Conservation (phyloP, 2,113 vertebrate genomes). For the Brachyhypopomus occidentalis region DNA sequence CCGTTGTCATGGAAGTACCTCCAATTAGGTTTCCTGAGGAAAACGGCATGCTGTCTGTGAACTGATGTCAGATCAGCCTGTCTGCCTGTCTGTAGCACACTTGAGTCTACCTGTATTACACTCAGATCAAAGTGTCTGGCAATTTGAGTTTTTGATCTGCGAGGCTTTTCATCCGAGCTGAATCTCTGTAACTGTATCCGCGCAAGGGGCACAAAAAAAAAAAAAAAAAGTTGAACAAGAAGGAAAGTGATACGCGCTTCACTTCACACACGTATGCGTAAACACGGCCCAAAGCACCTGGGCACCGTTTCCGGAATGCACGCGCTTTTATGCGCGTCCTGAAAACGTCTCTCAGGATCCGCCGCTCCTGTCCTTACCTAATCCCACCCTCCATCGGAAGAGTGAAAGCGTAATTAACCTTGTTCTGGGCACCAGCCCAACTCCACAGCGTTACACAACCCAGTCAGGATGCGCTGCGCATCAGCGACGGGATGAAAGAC, state of each 20-base stretch:
- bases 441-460: slow-evolving; percentile 21
- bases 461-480: neutral
- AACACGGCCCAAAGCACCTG: neutral
- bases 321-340: neutral
- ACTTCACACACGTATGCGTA: neutral
- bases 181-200: neutral
- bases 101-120: neutral
- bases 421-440: slow-evolving; percentile 45
- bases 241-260: neutral
- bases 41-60: neutral
- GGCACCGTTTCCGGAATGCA: neutral
- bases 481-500: neutral
- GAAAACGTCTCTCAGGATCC: slow-evolving; percentile 9
- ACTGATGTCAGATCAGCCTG: neutral
- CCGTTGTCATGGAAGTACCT: neutral
- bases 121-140: too few species aligned
- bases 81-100: neutral
- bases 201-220: neutral
- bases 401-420: slow-evolving; percentile 53
- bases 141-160: neutral
- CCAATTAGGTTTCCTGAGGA: neutral
- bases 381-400: slow-evolving; percentile 43
- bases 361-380: slow-evolving; percentile 24
- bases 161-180: neutral
- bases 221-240: neutral